phyloP scores from a whole-genome alignment of 2,888 invertebrate genomes.

The Furcula furcula region DNA sequence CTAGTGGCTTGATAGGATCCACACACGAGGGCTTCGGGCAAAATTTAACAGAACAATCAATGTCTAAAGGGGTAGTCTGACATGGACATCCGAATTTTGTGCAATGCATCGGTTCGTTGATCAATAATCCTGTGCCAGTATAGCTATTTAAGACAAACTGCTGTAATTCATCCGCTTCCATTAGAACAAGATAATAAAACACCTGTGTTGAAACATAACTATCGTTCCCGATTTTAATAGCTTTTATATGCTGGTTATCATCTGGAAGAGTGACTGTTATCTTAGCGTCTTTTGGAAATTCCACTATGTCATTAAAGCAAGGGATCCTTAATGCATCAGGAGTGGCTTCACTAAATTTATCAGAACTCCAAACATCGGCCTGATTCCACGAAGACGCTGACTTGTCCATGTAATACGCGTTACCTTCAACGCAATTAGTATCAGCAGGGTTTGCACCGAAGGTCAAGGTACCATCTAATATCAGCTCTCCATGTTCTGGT shows the following conservation, averaged over 20 bases:
- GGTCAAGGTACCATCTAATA: conserved; percentile 50
- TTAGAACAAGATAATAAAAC: conserved; percentile 20
- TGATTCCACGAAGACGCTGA: conserved; percentile 56
- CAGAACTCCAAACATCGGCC: conserved; percentile 67
- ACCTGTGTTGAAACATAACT: conserved; percentile 20
- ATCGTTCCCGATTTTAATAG: conserved; percentile 37
- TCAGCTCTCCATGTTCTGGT: conserved; percentile 62
- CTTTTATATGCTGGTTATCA: conserved; percentile 38
- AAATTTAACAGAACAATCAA: conserved; percentile 56
- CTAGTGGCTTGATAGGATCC: conserved; percentile 57
- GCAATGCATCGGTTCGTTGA: conserved; percentile 28
- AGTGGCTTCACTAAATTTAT: conserved; percentile 66
- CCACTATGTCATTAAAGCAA: conserved; percentile 66
- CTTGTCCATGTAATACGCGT: conserved; percentile 53
- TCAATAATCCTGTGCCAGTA: conserved; percentile 31
- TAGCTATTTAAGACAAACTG: conserved; percentile 44
- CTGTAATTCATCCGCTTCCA: conserved; percentile 26
- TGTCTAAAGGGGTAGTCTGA: conserved; percentile 41
- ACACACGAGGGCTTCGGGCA: conserved; percentile 55
- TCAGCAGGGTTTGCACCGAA: conserved; percentile 48
- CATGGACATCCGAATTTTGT: conserved; percentile 61
- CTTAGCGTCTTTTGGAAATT: conserved; percentile 50
- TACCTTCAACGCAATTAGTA: conserved; percentile 44
- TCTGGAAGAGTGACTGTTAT: conserved; percentile 53
- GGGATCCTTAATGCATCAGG: conserved; percentile 75